Base-by-base conservation (phyloP, 2,797 vertebrate genomes). In the Etheostoma nigrum region DNA sequence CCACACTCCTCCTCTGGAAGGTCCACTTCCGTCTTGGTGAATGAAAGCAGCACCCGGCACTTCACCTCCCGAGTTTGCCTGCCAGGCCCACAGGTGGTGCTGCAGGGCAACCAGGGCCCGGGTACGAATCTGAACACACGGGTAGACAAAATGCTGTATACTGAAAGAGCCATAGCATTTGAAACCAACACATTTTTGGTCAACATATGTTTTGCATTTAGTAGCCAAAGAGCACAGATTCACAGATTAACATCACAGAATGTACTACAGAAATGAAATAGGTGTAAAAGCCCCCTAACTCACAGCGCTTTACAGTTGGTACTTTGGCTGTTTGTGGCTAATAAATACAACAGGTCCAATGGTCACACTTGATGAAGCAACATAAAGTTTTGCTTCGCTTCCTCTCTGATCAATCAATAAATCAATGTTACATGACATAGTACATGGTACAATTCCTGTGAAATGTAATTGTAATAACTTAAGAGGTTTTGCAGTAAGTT, bases 51-150 rank as follows among this genome's bases (percentile, higher is more conserved):
- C 47, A 97, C 96, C 11, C 86, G 94, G 79, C 97, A 99, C 86
- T 93, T 96, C 61, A 98, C 93, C 0, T 92, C 92, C 0, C 97
- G 95, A 6, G 91, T 93, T 88, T 98, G 97, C 5, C 88, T 1
- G 3, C 97, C 97, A 0, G 27, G 91, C 13, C 97, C 97, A 54
- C 97, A 98, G 0, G 96, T 95, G 81, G 89, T 62, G 67, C 96
- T 98, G 93, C 97, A 99, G 0, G 96, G 85, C 0, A 96, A 96
- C 97, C 97, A 98, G 14, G 95, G 94, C n/a, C 96, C 96, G 0
- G 97, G 95, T 23, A 98, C 88, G 19, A 97, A 98, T 89, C 97
- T 99, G 88, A 23, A 87, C 15, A 73, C 3, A 15, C 44, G 19
- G 8, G 65, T 1, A 65, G 14, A 67, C 13, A 47, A 51, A 9